phyloP scores from a whole-genome alignment of 2,888 invertebrate genomes.

The Sarcophaga carnaria region DNA sequence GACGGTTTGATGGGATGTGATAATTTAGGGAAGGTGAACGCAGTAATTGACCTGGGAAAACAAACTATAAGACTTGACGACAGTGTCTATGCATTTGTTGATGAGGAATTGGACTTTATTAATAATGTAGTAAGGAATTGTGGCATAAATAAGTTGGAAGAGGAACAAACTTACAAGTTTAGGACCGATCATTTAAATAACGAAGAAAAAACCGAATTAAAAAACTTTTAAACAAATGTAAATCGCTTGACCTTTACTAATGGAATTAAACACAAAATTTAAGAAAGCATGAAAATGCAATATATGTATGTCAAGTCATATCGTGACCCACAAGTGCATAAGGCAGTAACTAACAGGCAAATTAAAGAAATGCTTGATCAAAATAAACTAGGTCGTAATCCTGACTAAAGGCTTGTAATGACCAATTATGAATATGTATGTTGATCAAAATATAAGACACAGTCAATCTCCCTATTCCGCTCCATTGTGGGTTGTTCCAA shows the following conservation, averaged over 20 bases:
- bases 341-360: too few relatives aligned
- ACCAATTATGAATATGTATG: too few relatives aligned
- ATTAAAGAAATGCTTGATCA: constrained; percentile 10
- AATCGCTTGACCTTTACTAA: constrained; percentile 47
- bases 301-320: not conserved
- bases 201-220: not conserved
- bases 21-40: too few relatives aligned
- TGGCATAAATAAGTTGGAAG: constrained; percentile 3
- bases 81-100: constrained; percentile 59
- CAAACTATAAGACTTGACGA: constrained; percentile 19
- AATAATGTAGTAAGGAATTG: constrained; percentile 11
- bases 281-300: constrained; percentile 18
- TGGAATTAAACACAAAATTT: constrained; percentile 43
- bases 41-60: too few relatives aligned
- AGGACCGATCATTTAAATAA: constrained; percentile 33
- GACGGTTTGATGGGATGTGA: too few relatives aligned
- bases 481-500: constrained; percentile 16
- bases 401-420: too few relatives aligned
- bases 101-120: constrained; percentile 68
- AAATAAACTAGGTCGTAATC: too few relatives aligned
- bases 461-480: constrained; percentile 53
- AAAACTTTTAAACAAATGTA: constrained; percentile 34
- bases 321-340: not conserved
- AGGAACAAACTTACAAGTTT: constrained; percentile 19
- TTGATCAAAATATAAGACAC: constrained; percentile 31